Evolutionary conservation across 2,113 vertebrate genomes (phyloP).

Genomic region (Coracopsis vasa): DNA sequence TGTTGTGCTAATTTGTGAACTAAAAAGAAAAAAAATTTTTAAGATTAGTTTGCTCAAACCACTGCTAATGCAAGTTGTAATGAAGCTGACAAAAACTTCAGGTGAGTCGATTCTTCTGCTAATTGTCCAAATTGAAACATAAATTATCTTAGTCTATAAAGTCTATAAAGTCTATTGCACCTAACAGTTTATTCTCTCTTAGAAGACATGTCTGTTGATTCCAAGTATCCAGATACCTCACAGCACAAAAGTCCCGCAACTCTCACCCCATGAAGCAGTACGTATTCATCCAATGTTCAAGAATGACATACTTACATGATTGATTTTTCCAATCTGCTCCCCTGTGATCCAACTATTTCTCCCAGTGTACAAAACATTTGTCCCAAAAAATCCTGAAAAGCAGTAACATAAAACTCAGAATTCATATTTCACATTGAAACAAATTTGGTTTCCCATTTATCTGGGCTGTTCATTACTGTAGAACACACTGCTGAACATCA

Average conservation of each 20-base stretch:
- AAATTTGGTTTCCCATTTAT: neutral
- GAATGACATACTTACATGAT: conserved; percentile 85
- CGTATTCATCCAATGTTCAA: neutral
- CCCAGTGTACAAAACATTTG: conserved; percentile 92
- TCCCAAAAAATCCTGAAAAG: conserved; percentile 93
- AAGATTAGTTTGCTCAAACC: neutral
- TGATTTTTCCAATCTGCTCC: conserved; percentile 89
- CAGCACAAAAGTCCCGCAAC: neutral
- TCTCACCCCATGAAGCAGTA: neutral
- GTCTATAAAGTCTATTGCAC: neutral
- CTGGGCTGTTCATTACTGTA: neutral
- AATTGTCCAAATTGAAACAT: neutral
- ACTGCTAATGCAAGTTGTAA: neutral
- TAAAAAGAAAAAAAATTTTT: neutral
- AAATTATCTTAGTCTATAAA: neutral
- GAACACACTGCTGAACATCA: neutral
- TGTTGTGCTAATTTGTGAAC: neutral
- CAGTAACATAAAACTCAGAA: conserved; percentile 5
- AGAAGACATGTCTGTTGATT: neutral
- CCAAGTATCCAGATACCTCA: neutral
- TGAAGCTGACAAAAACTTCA: neutral
- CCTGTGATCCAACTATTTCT: conserved; percentile 94
- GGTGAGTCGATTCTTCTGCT: neutral
- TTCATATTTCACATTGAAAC: neutral
- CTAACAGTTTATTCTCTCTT: neutral